Evolutionary conservation across 2,888 invertebrate species (phyloP), one percentile per base, ranked within the genome.

Genomic region (Napeogenes inachia): DNA sequence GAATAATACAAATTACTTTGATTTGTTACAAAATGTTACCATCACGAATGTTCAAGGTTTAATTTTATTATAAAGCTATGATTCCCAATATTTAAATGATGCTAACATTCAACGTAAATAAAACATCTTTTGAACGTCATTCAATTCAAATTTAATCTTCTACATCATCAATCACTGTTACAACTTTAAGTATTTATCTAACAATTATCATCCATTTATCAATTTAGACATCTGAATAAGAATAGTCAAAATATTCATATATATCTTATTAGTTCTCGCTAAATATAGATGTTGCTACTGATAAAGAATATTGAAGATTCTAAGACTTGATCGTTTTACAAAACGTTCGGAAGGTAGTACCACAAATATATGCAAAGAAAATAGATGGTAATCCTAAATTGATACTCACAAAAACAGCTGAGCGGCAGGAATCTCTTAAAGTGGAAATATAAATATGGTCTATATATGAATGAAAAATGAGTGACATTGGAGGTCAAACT

Each of bases 401-500:
- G 50, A 50, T 50, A 30, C 12, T 30, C 50, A 60, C 54, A 33
- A 45, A 57, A 63, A 60, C 57, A 63, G 63, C 60, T 63, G 60
- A 55, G 59, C 46, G 55, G 63, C 53, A 42, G 57, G 60, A 56
- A 60, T 60, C 60, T 57, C 60, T 63, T 12, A 56, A 42, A 47
- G 54, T 57, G 54, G 33, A 46, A 57, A 53, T 58, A 30, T 45
- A 45, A 46, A 32, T 10, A 33, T 54, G 62, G 56, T 32, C 64
- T 54, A 13, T 54, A 47, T 42, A 38, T 35, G 53, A 54, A 61
- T 56, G 61, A 54, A 55, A 54, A 54, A 64, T 58, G 67, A 65
- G 68, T 61, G 55, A 61, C 61, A 45, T 38, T 64, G 68, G 66
- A 65, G 83, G 68, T 77, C 86, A 72, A 47, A 58, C 46, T 68